These are phyloP conservation scores for Microcebus murinus DNA, from an alignment of 2,113 vertebrate species.

Conservation along the genomic window DNA sequence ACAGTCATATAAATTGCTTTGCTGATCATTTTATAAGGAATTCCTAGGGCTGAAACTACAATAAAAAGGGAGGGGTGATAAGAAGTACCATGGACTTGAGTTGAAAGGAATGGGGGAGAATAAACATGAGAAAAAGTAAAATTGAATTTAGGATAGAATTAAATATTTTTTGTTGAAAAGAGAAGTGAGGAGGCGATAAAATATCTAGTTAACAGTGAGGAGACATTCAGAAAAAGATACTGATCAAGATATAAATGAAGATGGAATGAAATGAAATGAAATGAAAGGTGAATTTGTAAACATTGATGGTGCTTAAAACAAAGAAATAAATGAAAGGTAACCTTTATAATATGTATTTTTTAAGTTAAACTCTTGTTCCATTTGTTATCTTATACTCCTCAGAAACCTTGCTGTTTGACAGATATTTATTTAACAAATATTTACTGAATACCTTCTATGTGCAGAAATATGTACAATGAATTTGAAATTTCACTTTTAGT, in stretches of 20 bases:
- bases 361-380: background rate
- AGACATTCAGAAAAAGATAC: background rate
- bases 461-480: background rate
- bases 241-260: background rate
- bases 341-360: background rate
- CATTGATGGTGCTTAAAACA: background rate
- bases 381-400: background rate
- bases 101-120: background rate
- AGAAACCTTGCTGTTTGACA: background rate
- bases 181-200: background rate
- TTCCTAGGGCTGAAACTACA: background rate
- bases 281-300: background rate
- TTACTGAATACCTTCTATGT: background rate
- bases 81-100: background rate
- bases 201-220: background rate
- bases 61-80: background rate
- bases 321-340: background rate
- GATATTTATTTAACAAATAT: background rate
- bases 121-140: background rate
- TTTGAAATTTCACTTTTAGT: slow-evolving; percentile 29
- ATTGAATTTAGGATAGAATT: background rate
- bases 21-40: background rate
- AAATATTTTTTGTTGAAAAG: background rate
- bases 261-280: background rate
- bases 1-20: background rate